Evolutionary conservation across 1,140 invertebrate species (phyloP), one percentile per base, ranked within the genome.

Genomic region (Eriosoma lanigerum): DNA sequence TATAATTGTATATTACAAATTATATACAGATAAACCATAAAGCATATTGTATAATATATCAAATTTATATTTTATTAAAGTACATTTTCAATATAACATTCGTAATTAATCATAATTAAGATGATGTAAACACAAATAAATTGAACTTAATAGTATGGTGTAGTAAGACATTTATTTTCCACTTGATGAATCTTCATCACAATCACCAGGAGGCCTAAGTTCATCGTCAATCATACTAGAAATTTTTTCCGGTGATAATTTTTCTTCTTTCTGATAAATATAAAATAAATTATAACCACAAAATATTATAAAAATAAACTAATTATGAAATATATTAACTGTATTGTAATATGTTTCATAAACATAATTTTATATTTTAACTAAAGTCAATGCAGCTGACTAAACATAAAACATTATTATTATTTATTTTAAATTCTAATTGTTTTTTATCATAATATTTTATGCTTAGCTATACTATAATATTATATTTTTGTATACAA

Each of bases 181-280:
- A 17, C 21, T 78, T 8, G 62, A 62, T 48, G 56, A 60, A 21
- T 78, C 75, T 46, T 78, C 75, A 12, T 78, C 75, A 44, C 56
- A 56, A 60, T 78, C 75, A 48, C 75, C 75, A 21, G 75, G 75
- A 48, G 75, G 75, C 17, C 75, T 78, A 62, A 78, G 38, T 48
- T 78, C 75, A 17, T 78, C 75, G n/a, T 78, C 75, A 48, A 44
- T 78, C 32, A 78, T 19, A 78, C 62, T 60, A 6, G 32, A 29
- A 46, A 76, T 21, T 13, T 46, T 60, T 60, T 78, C 75, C 2
- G 75, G 24, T 46, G 75, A 60, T 78, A 26, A 29, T 62, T 46
- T 54, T 62, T 58, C 52, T 78, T 52, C 12, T 3, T 78, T 78
- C 75, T 78, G 12, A 24, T 4, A 8, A 38, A 38, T 4, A 38